These are phyloP conservation scores for Pollimyrus isidori DNA, from an alignment of 2,113 vertebrate species.

Conservation along the genomic window DNA sequence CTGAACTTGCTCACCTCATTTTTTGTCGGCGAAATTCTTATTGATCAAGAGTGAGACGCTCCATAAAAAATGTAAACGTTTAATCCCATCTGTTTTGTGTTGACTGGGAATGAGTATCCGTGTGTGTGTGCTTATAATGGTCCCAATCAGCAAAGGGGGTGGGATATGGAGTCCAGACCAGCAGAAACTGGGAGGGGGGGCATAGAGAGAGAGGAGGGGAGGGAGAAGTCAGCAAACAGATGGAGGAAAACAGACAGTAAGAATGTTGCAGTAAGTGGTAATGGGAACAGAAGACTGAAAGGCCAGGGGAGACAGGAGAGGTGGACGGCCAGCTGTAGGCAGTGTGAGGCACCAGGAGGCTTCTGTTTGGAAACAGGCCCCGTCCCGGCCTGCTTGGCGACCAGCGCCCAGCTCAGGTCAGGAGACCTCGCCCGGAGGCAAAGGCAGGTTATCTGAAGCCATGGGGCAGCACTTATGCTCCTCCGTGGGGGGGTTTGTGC, in stretches of 20 bases:
- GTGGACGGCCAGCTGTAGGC: not conserved
- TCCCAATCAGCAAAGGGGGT: not conserved
- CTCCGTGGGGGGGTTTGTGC: not conserved
- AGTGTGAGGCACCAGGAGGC: not conserved
- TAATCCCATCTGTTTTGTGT: constrained; percentile 9
- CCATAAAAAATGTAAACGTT: not conserved
- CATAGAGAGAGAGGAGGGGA: not conserved
- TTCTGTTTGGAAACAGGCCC: not conserved
- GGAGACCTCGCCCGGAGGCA: not conserved
- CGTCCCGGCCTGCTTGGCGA: no score
- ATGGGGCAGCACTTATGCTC: not conserved
- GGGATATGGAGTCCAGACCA: not conserved
- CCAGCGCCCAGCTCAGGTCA: not conserved
- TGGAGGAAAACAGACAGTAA: not conserved
- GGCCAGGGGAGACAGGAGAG: not conserved
- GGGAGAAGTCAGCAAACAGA: not conserved
- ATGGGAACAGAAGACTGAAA: not conserved
- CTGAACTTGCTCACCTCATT: not conserved
- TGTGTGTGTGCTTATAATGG: not conserved
- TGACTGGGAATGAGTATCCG: not conserved
- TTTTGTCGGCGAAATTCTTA: constrained; percentile 8
- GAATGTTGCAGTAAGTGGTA: not conserved
- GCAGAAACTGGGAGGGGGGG: not conserved
- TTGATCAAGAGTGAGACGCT: constrained; percentile 2
- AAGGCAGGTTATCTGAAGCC: not conserved